Evolutionary conservation across 2,888 invertebrate genomes (phyloP).

Genomic region (Drosophila atroscutellata): DNA sequence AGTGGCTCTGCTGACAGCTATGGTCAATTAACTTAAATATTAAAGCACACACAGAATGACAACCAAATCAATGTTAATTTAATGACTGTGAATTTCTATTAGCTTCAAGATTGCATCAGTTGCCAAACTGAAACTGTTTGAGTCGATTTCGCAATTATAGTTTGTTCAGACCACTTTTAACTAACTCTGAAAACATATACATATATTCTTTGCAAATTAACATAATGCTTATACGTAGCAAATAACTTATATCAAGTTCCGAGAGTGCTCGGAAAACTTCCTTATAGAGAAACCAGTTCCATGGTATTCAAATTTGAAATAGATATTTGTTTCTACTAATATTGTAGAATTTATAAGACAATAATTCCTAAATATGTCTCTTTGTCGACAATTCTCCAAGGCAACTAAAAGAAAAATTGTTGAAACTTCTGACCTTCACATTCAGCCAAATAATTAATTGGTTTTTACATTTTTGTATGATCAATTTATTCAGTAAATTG

Average conservation of each 20-base stretch:
- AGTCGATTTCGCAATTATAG: neutral
- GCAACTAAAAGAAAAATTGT: constrained; percentile 17
- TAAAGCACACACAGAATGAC: constrained; percentile 32
- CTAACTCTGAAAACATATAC: neutral
- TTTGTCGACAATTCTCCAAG: constrained; percentile 21
- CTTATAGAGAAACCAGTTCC: constrained; percentile 59
- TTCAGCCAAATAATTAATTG: constrained; percentile 46
- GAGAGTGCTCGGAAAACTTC: constrained; percentile 62
- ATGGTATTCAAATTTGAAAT: constrained; percentile 21
- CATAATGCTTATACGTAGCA: constrained; percentile 39
- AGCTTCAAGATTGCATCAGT: constrained; percentile 21
- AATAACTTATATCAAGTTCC: constrained; percentile 60
- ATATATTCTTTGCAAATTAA: constrained; percentile 24
- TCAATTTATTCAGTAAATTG: constrained; percentile 25
- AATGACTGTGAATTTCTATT: constrained; percentile 35
- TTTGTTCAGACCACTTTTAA: constrained; percentile 19
- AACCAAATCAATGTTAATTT: constrained; percentile 40
- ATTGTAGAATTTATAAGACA: constrained; percentile 33
- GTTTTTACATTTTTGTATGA: constrained; percentile 30
- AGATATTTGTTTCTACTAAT: constrained; percentile 22
- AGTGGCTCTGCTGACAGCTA: constrained; percentile 57
- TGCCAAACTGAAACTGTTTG: neutral
- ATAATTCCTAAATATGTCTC: constrained; percentile 41
- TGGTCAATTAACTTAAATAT: constrained; percentile 71
- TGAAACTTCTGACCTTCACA: constrained; percentile 31